Evolutionary conservation across 2,113 vertebrate genomes (phyloP).

Genomic region (Podocnemis expansa): DNA sequence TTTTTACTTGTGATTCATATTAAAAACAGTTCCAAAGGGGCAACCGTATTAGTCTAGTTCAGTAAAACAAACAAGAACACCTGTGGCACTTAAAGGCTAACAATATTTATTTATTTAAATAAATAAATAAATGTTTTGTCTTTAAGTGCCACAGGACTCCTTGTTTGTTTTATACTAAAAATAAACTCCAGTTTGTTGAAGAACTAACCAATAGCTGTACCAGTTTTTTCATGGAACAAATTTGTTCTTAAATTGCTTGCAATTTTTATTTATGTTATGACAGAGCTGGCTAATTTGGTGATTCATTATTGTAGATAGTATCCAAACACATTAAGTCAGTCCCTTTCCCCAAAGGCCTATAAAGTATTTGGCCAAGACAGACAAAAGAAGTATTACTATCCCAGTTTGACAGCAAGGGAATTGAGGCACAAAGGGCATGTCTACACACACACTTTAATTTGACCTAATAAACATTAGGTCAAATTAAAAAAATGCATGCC

Average conservation of each 20-base stretch:
- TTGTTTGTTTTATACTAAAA: background rate
- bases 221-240: background rate
- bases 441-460: no score
- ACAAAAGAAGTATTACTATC: background rate
- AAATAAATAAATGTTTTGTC: no score
- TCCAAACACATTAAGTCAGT: background rate
- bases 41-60: no score
- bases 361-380: background rate
- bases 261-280: background rate
- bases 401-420: background rate
- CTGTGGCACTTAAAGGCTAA: no score
- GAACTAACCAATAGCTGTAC: background rate
- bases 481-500: no score
- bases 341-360: background rate
- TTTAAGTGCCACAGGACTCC: no score
- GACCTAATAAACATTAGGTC: no score
- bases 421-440: background rate
- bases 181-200: background rate
- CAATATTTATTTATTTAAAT: no score
- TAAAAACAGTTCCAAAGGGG: no score
- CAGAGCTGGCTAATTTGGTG: background rate
- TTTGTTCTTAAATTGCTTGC: background rate
- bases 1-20: background rate
- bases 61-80: no score
- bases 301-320: background rate